These are phyloP conservation scores for Sarotherodon lohbergeri DNA, from an alignment of 2,113 vertebrate genomes.

Conservation along the genomic window DNA sequence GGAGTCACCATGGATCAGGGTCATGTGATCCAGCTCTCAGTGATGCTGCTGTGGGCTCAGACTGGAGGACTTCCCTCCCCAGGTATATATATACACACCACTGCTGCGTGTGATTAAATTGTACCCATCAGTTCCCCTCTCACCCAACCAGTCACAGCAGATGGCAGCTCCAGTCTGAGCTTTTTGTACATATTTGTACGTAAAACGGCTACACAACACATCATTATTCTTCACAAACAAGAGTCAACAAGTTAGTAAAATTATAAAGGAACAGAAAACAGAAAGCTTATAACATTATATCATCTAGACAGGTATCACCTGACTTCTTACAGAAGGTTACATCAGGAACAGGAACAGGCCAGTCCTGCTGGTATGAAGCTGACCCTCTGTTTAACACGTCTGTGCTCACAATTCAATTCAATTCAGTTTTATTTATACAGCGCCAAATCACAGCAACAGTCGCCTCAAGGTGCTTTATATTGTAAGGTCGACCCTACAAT, in stretches of 20 bases:
- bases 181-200: background rate
- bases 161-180: background rate
- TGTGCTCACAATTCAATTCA: background rate
- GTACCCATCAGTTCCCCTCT: background rate
- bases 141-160: background rate
- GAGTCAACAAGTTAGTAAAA: background rate
- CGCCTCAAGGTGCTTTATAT: background rate
- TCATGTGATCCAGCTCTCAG: background rate
- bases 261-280: background rate
- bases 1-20: background rate
- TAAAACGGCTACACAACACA: background rate
- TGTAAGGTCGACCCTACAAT: too few relatives aligned
- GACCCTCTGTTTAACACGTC: background rate
- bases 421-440: background rate
- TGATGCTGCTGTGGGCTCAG: background rate
- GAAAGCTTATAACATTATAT: background rate
- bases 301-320: fast-evolving
- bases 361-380: background rate
- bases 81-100: background rate
- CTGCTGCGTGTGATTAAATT: background rate
- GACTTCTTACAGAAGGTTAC: background rate
- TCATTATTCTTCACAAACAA: fast-evolving
- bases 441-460: background rate
- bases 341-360: background rate
- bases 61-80: background rate